Evolutionary conservation across 2,888 invertebrate species (phyloP), one percentile per base, ranked within the genome.

Genomic region (Melinaea marsaeus): DNA sequence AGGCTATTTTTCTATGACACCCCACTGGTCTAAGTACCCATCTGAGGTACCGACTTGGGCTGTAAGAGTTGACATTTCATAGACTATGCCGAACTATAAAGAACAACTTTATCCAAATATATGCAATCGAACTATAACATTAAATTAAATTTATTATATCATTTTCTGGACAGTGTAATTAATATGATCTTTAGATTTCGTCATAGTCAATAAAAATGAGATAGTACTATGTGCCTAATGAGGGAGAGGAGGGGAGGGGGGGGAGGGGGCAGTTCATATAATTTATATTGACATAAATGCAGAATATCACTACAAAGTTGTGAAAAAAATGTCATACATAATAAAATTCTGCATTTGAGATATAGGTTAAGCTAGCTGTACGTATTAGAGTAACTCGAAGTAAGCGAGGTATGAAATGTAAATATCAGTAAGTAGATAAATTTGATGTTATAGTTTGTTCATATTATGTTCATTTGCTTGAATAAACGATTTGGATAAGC

Each of bases 371-470:
- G 85, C 70, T 89, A 89, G 85, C 64, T 83, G 78, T 87, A 86
- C 78, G 80, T 83, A 80, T 75, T 88, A 86, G 81, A 76, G 61
- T 86, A 83, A 84, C 57, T 81, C 78, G 79, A 78, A 79, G 77
- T 87, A 88, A 88, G 85, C 73, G 79, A 88, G 87, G 82, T 86
- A 86, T 78, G 83, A 83, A 88, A 82, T 90, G 90, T 90, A 90
- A 89, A 90, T 90, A 90, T 89, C 85, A 88, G 84, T 90, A 90
- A 90, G 89, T 90, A 90, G 90, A 84, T 90, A 90, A 90, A 89
- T 90, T 90, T 89, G 88, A 90, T 89, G 90, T 90, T 90, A 90
- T 88, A 90, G 82, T 90, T 90, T 90, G 90, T 90, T 90, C 90
- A 86, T 88, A 88, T 86, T 90, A 90, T 87, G 88, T 90, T 90